Base-by-base conservation (phyloP, 2,797 vertebrate genomes). In the Muscicapa striata region DNA sequence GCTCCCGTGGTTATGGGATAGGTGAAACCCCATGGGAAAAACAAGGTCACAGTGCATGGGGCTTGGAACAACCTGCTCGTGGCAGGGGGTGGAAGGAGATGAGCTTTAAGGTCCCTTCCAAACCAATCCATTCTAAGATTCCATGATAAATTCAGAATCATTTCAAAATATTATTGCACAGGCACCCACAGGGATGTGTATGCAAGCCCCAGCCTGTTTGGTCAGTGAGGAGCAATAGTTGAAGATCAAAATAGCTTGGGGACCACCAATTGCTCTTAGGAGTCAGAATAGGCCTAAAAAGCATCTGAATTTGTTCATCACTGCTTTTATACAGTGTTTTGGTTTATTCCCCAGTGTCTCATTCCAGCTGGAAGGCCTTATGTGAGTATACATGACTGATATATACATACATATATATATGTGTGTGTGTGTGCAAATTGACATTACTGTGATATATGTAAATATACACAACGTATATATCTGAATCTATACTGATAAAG, bases 21-120 rank as follows among this genome's bases (percentile, higher is more conserved):
- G n/a, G 1, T 41, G 82, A 69, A 49, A 91, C 13, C 51, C 43
- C 51, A 1, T 2, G 27, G 75, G 27, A 80, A 48, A 64, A 59
- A 12, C 1, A 11, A 5, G 26, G 19, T 34, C 66, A 66, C 52
- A 22, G 34, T 32, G 15, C 18, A 32, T 3, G 6, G 45, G 46
- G 34, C 27, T 66, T 41, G 27, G 73, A 54, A 14, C 40, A 52
- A 6, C 9, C 34, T 59, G 57, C 29, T 38, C 8, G 0, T 34
- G 29, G 20, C 49, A 51, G 17, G 24, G 15, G 4, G 1, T 46
- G n/a, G 20, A 46, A 72, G 0, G 0, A 46, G 29, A 41, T 12
- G 30, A 54, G 13, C 8, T 48, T n/a, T 29, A 29, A 54, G 52
- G 59, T 15, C 27, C 34, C 34, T 72, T 48, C 34, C 80, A 72